Percentiles rank a stretch among this genome's conserved stretches.
These are phyloP conservation scores for Sinocyclocheilus grahami DNA, from an alignment of 2,113 vertebrate species.

Conservation along the genomic window DNA sequence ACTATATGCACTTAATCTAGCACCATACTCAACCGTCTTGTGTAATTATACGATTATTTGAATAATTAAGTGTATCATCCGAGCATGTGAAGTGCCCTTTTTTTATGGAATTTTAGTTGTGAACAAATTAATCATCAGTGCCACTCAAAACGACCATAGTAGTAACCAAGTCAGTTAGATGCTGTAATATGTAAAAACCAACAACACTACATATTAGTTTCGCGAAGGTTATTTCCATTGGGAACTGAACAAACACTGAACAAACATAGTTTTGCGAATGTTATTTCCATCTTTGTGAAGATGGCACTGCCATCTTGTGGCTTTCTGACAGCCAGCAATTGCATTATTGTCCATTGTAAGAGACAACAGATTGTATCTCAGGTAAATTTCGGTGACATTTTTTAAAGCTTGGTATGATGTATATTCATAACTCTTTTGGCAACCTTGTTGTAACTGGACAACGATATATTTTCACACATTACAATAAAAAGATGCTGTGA, in stretches of 20 bases:
- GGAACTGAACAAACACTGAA: not conserved
- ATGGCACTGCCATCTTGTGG: constrained; percentile 58
- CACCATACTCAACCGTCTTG: no score
- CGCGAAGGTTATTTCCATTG: not conserved
- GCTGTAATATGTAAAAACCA: not conserved
- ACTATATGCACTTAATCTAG: no score
- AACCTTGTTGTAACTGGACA: no score
- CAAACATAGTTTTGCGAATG: not conserved
- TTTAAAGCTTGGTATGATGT: not conserved
- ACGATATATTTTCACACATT: no score
- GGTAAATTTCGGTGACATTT: not conserved
- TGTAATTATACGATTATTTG: no score
- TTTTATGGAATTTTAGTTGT: no score
- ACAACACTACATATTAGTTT: not conserved
- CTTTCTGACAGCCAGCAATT: not conserved
- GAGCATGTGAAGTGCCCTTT: no score
- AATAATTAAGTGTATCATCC: no score
- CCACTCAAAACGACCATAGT: not conserved
- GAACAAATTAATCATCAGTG: no score
- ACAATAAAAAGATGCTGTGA: no score
- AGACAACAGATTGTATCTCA: not conserved
- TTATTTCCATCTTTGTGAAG: not conserved
- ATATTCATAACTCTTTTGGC: not conserved
- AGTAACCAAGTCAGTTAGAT: not conserved
- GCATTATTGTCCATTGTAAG: not conserved